Conservation (phyloP, 2,888 invertebrate species). For the Tineola bisselliella region DNA sequence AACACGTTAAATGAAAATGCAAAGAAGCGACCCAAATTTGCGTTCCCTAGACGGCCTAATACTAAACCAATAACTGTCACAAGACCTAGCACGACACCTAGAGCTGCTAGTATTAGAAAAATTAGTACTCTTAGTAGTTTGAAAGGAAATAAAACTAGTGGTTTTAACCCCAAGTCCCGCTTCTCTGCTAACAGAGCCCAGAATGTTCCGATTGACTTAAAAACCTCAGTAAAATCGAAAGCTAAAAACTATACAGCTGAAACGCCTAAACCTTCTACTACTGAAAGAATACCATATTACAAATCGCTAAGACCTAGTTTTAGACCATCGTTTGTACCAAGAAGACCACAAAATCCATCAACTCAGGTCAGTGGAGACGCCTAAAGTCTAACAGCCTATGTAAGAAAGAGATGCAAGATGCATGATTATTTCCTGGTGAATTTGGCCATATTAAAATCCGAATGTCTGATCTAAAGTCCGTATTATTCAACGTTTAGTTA, state of each 20-base stretch:
- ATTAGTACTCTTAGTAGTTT: conserved; percentile 30
- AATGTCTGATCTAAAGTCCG: conserved; percentile 19
- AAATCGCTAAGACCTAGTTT: conserved; percentile 49
- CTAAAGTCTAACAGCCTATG: conserved; percentile 15
- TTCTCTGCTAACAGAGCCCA: conserved; percentile 44
- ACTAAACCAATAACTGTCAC: conserved; percentile 44
- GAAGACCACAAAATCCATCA: conserved; percentile 35
- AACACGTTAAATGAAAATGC: conserved; percentile 23
- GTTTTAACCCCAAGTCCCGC: conserved; percentile 45
- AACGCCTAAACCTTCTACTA: conserved; percentile 36
- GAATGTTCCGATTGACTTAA: conserved; percentile 53
- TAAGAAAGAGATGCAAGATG: not conserved
- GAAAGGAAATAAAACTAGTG: conserved; percentile 41
- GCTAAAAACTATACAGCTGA: conserved; percentile 45
- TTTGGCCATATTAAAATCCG: conserved; percentile 36
- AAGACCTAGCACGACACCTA: conserved; percentile 23
- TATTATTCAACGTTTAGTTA: not conserved
- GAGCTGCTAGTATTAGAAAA: conserved; percentile 31
- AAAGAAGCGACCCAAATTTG: conserved; percentile 46
- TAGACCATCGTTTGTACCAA: conserved; percentile 49
- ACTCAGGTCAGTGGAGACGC: conserved; percentile 28
- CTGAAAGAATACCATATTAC: conserved; percentile 45
- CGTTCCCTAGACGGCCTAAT: conserved; percentile 47
- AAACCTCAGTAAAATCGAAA: conserved; percentile 32
- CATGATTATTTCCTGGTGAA: conserved; percentile 25